phyloP scores from a whole-genome alignment of 2,888 invertebrate species.

The Pollenia griseotomentosa region DNA sequence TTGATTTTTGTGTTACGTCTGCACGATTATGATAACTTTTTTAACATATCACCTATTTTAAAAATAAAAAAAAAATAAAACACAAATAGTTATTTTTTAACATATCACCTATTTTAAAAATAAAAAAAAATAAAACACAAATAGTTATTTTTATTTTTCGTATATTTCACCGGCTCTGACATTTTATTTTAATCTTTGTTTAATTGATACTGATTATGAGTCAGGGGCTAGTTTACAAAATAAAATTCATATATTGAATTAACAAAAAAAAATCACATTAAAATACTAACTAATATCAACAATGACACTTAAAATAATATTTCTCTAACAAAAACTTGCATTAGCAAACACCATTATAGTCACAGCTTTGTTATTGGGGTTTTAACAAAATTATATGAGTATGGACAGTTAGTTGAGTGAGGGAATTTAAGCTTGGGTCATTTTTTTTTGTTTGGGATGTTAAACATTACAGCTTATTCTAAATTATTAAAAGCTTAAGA shows the following conservation, averaged over 20 bases:
- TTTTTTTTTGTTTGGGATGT: slow-evolving; percentile 5
- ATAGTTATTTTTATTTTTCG: slow-evolving; percentile 21
- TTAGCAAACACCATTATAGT: slow-evolving; percentile 27
- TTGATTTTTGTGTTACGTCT: too few species aligned
- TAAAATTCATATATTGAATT: slow-evolving; percentile 56
- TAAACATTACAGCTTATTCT: slow-evolving; percentile 36
- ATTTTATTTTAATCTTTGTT: slow-evolving; percentile 61
- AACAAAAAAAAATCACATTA: slow-evolving; percentile 55
- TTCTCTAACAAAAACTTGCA: slow-evolving; percentile 45
- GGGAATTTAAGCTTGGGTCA: slow-evolving; percentile 3
- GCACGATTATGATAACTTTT: too few species aligned
- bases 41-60: too few species aligned
- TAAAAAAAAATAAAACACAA: slow-evolving; percentile 36
- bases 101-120: too few species aligned
- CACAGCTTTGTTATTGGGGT: not conserved
- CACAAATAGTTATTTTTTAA: not conserved
- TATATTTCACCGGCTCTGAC: slow-evolving; percentile 60
- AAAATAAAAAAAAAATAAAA: slow-evolving; percentile 24
- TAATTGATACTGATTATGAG: slow-evolving; percentile 31
- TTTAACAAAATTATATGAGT: not conserved
- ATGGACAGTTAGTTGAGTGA: slow-evolving; percentile 41
- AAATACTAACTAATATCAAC: slow-evolving; percentile 71
- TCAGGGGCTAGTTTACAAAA: slow-evolving; percentile 48
- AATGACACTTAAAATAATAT: slow-evolving; percentile 54
- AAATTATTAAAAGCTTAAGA: slow-evolving; percentile 38